These are phyloP conservation scores for Uropsilus gracilis DNA, from an alignment of 2,113 vertebrate genomes.

Conservation along the genomic window DNA sequence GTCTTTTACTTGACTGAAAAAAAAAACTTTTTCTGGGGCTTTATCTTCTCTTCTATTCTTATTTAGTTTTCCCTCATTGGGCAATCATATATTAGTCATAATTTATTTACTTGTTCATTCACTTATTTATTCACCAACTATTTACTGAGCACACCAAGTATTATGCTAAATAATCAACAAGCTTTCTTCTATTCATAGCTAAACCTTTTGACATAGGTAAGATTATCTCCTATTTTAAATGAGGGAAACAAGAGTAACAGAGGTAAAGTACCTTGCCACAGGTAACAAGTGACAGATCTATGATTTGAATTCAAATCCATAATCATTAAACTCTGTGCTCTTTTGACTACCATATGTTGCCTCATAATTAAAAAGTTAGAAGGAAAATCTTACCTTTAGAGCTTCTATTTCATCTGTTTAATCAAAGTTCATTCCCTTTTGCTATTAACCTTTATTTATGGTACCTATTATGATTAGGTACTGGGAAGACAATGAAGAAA, in stretches of 20 bases:
- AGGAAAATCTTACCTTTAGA: not conserved
- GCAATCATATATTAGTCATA: not conserved
- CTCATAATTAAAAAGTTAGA: not conserved
- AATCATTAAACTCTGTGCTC: not conserved
- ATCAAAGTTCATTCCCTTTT: not conserved
- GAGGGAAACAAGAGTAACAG: slow-evolving; percentile 35
- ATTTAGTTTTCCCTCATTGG: not conserved
- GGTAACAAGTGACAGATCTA: not conserved
- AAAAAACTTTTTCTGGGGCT: not conserved
- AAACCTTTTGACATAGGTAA: not conserved
- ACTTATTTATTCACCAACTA: not conserved
- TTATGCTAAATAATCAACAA: not conserved
- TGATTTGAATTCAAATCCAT: slow-evolving; percentile 27
- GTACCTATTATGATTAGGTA: not conserved
- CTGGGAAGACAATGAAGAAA: not conserved
- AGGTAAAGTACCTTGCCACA: not conserved
- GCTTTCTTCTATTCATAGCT: slow-evolving; percentile 20
- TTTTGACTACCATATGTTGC: slow-evolving; percentile 12
- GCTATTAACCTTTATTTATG: not conserved
- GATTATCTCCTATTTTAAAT: not conserved
- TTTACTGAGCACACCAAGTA: not conserved
- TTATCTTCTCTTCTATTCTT: not conserved
- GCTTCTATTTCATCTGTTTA: slow-evolving; percentile 36
- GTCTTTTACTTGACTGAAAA: not conserved
- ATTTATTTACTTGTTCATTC: not conserved